Evolutionary conservation across 2,113 vertebrate genomes (phyloP).

Genomic region (Pheucticus melanocephalus): DNA sequence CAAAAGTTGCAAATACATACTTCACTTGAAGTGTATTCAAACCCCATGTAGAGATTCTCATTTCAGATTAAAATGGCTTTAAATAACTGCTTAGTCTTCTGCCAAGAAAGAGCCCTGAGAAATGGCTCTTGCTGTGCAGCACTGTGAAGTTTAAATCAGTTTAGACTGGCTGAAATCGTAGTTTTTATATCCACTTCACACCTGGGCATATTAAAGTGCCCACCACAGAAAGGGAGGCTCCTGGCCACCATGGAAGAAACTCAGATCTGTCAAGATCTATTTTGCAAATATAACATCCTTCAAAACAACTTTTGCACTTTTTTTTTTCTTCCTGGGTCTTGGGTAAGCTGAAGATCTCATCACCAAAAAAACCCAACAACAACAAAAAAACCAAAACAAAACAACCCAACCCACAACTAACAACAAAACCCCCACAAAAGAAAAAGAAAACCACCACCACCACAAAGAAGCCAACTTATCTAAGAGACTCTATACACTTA

Average conservation of each 20-base stretch:
- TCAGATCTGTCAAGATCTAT: neutral
- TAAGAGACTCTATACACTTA: too few species aligned
- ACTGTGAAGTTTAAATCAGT: slow-evolving; percentile 10
- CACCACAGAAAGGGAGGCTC: neutral
- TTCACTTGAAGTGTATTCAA: slow-evolving; percentile 37
- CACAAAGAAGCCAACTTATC: neutral
- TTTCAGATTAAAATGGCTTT: slow-evolving; percentile 61
- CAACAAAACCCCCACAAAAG: neutral
- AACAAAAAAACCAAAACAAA: too few species aligned
- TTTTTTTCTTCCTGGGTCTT: neutral
- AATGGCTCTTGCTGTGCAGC: slow-evolving; percentile 48
- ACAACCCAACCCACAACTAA: neutral
- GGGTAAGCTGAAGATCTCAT: neutral
- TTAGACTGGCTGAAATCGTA: neutral
- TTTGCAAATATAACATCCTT: neutral
- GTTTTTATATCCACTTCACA: slow-evolving; percentile 12
- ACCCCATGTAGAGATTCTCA: slow-evolving; percentile 46
- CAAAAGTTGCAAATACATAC: slow-evolving; percentile 32
- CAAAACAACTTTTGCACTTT: neutral
- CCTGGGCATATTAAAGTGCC: neutral
- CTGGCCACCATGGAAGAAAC: neutral
- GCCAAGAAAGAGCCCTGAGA: slow-evolving; percentile 23
- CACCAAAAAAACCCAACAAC: neutral
- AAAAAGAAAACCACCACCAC: neutral
- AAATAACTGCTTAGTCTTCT: slow-evolving; percentile 52